phyloP scores from a whole-genome alignment of 2,797 vertebrate genomes.

The Selene dorsalis region DNA sequence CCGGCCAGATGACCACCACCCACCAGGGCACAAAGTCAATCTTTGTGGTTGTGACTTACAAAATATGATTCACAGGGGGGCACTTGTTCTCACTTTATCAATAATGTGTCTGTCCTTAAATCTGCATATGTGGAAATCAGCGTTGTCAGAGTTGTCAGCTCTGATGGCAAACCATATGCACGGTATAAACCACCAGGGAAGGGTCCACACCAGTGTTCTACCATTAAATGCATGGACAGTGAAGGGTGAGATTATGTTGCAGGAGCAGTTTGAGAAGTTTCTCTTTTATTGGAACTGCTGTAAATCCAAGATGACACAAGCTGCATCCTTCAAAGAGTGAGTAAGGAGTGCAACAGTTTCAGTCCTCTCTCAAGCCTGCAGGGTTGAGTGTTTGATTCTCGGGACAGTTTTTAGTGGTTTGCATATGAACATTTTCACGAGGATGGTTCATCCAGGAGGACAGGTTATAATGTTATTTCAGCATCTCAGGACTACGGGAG shows the following conservation, averaged over 20 bases:
- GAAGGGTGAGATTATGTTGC: too few species aligned
- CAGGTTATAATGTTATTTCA: constrained; percentile 43
- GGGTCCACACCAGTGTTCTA: not conserved
- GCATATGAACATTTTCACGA: not conserved
- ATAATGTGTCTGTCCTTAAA: not conserved
- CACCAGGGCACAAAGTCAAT: not conserved
- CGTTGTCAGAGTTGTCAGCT: not conserved
- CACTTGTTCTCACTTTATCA: not conserved
- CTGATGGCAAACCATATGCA: not conserved
- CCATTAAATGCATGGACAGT: not conserved
- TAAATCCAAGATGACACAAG: not conserved
- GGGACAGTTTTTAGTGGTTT: constrained; percentile 16
- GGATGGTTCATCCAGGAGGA: constrained; percentile 5
- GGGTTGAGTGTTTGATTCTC: not conserved
- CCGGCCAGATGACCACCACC: not conserved
- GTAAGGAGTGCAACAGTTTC: not conserved
- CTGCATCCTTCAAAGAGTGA: not conserved
- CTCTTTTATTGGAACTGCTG: too few species aligned
- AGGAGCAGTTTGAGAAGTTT: not conserved
- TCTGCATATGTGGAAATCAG: not conserved
- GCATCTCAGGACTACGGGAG: constrained; percentile 13
- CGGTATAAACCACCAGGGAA: not conserved
- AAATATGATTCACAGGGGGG: too few species aligned
- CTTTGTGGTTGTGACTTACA: not conserved
- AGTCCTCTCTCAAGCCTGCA: not conserved